Percentiles rank a stretch among this genome's conserved stretches.
These are phyloP conservation scores for Herpailurus yagouaroundi DNA, from an alignment of 2,113 vertebrate genomes.

Conservation along the genomic window DNA sequence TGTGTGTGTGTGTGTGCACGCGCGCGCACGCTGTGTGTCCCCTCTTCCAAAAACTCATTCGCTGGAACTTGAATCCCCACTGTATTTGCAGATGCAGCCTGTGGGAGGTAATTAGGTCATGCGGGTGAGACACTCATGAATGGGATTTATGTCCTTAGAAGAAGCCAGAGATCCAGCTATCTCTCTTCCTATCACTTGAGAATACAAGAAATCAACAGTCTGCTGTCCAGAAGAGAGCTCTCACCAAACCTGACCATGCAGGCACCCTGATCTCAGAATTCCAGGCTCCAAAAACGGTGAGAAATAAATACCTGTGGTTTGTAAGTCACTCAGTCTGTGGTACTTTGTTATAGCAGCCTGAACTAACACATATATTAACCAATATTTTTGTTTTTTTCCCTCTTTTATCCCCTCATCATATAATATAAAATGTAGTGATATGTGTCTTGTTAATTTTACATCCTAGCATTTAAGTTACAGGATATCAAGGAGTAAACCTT, in stretches of 20 bases:
- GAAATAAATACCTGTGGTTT: neutral
- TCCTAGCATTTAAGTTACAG: neutral
- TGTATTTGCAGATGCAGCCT: neutral
- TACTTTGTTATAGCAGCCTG: neutral
- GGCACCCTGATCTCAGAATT: neutral
- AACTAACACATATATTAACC: neutral
- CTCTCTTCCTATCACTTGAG: neutral
- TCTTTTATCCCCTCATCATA: neutral
- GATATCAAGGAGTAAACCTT: neutral
- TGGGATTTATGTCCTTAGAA: neutral
- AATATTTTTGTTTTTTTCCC: neutral
- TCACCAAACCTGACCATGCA: neutral
- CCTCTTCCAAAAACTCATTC: neutral
- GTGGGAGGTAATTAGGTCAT: neutral
- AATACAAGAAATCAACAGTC: neutral
- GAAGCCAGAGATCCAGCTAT: neutral
- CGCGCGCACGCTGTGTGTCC: neutral
- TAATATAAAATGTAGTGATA: neutral
- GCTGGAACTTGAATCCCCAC: neutral
- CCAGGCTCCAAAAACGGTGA: neutral
- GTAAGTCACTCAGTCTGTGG: neutral
- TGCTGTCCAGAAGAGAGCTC: neutral
- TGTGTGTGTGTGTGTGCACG: too few relatives aligned
- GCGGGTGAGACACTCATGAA: neutral
- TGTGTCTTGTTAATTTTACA: neutral